Evolutionary conservation across 2,113 vertebrate genomes (phyloP), one percentile per base, ranked within the genome.

Genomic region (Heterochromis multidens): DNA sequence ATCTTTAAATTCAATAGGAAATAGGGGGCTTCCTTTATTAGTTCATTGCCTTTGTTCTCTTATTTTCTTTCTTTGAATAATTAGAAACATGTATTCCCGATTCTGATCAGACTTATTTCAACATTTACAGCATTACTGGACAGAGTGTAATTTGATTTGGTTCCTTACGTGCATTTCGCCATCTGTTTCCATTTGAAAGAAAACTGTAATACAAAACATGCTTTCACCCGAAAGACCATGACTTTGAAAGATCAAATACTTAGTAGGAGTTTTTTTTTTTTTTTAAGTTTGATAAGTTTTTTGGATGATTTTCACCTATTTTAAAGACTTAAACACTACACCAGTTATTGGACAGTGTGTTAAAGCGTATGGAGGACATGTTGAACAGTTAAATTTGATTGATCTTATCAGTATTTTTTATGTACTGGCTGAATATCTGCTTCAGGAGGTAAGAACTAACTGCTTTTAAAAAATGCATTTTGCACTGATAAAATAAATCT

Each of bases 121-220:
- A 58, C 10, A 59, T 82, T 81, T 77, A 80, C 25, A 35, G 57
- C 49, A 54, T 86, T 29, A 31, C 62, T 67, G 58, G 37, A 70
- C 46, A 59, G 56, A 58, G 67, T 9, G 37, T 84, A 29, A 60
- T 86, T 79, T 84, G 25, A 82, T 91, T 88, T 85, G 29, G 40
- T 40, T 57, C 16, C 10, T 57, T 27, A 8, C 27, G 77, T 82
- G 56, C 27, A 35, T 80, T 79, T 82, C 74, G 5, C 67, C 88
- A 90, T 91, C 90, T 94, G 80, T 93, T 93, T 92, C 33, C 59
- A 80, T 89, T 90, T 88, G 83, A 74, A 85, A 85, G 25, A 56
- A 35, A 29, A 57, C 6, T 43, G 8, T 43, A 63, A 82, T 63
- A 52, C 14, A 54, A 87, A 82, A 63, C 82, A 84, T 77, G 52